phyloP scores from a whole-genome alignment of 2,113 vertebrate species.

The Romanogobio albipinnatus region DNA sequence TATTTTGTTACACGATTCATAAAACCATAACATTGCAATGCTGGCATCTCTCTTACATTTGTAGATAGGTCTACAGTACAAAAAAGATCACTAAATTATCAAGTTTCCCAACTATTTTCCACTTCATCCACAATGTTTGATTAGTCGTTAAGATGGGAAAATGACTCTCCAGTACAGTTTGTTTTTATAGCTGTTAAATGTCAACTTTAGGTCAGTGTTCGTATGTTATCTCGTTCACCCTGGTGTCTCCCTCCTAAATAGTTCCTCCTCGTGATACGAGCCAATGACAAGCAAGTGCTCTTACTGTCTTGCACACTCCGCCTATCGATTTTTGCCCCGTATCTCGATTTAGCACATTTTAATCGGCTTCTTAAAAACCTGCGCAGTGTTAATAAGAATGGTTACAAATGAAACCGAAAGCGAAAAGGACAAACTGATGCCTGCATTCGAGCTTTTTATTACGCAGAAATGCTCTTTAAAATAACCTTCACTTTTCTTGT shows the following conservation, averaged over 20 bases:
- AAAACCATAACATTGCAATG: neutral
- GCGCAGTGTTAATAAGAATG: neutral
- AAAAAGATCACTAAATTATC: neutral
- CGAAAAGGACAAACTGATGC: neutral
- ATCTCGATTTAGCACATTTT: neutral
- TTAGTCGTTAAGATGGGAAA: neutral
- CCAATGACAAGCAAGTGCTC: constrained; percentile 31
- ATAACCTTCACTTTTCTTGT: neutral
- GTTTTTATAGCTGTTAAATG: constrained; percentile 39
- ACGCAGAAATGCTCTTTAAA: constrained; percentile 6
- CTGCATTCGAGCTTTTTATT: neutral
- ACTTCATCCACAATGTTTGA: neutral
- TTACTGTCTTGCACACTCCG: neutral
- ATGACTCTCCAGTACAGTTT: neutral
- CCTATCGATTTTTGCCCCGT: neutral
- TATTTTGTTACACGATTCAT: neutral
- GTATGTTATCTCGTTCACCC: neutral
- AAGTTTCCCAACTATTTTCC: neutral
- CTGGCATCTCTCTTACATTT: neutral
- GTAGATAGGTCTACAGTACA: neutral
- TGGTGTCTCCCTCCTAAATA: neutral
- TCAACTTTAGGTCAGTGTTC: constrained; percentile 28
- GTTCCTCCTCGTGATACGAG: neutral
- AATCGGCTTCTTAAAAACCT: neutral
- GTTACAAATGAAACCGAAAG: neutral